phyloP scores from a whole-genome alignment of 2,888 invertebrate species.

The Schizotus pectinicornis region DNA sequence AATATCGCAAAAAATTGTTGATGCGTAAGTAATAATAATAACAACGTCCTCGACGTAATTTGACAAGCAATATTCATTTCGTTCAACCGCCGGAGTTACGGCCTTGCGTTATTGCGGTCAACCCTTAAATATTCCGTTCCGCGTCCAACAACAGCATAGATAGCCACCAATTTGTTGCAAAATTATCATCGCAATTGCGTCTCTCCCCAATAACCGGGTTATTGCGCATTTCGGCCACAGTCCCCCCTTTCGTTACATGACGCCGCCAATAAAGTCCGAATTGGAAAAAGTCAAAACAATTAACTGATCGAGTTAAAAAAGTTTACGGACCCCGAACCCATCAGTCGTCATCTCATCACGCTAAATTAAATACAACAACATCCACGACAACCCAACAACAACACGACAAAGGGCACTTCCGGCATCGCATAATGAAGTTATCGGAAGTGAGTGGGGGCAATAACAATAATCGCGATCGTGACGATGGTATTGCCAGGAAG shows the following conservation, averaged over 20 bases:
- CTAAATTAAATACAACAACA: conserved; percentile 4
- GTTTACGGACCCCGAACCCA: background rate
- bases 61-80: no score
- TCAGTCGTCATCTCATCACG: conserved; percentile 1
- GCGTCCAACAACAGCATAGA: no score
- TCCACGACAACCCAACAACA: background rate
- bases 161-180: no score
- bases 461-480: conserved; percentile 29
- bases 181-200: no score
- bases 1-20: no score
- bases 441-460: conserved; percentile 48
- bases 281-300: conserved; percentile 30
- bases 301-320: conserved; percentile 19
- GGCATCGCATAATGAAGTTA: conserved; percentile 39
- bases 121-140: no score
- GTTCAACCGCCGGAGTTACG: no score
- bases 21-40: no score
- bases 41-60: no score
- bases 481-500: conserved; percentile 47
- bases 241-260: conserved; percentile 10
- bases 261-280: conserved; percentile 21
- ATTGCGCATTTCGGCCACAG: conserved; percentile 18
- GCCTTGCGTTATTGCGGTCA: no score
- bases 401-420: conserved; percentile 46
- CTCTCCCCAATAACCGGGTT: background rate